These are phyloP conservation scores for Icerya purchasi DNA, from an alignment of 2,888 invertebrate genomes.

Conservation along the genomic window DNA sequence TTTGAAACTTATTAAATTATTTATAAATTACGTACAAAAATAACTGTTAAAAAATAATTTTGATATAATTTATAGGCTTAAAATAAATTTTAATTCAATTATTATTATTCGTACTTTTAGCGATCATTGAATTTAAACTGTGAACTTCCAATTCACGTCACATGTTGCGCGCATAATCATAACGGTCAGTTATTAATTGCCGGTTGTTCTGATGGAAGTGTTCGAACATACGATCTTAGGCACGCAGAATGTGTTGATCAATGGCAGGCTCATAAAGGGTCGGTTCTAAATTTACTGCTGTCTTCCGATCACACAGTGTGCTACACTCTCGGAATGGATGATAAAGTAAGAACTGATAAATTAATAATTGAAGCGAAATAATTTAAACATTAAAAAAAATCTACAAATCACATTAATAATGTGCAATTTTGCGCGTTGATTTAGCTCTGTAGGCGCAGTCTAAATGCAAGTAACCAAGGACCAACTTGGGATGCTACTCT, in stretches of 20 bases:
- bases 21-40: too few relatives aligned
- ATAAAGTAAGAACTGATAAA: constrained; percentile 30
- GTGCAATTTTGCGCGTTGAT: background rate
- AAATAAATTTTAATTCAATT: too few relatives aligned
- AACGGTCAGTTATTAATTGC: constrained; percentile 35
- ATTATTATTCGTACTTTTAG: constrained; percentile 12
- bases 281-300: constrained; percentile 31
- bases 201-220: constrained; percentile 34
- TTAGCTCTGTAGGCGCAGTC: constrained; percentile 24
- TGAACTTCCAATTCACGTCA: constrained; percentile 24
- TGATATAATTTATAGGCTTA: too few relatives aligned
- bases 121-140: constrained; percentile 16
- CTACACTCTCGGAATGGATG: constrained; percentile 34
- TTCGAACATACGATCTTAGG: constrained; percentile 33
- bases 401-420: too few relatives aligned
- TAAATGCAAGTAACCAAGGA: constrained; percentile 23
- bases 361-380: constrained; percentile 1
- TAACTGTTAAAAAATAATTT: too few relatives aligned
- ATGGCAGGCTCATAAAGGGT: constrained; percentile 32
- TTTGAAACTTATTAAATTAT: too few relatives aligned
- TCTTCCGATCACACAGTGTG: constrained; percentile 31
- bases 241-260: constrained; percentile 32
- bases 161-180: constrained; percentile 35
- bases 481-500: constrained; percentile 24
- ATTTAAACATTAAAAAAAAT: too few relatives aligned